Percentiles rank a stretch among this genome's conserved stretches.
These are phyloP conservation scores for Zoanthus solanderi DNA, from an alignment of 92 coral and sea anemone species.

Conservation along the genomic window DNA sequence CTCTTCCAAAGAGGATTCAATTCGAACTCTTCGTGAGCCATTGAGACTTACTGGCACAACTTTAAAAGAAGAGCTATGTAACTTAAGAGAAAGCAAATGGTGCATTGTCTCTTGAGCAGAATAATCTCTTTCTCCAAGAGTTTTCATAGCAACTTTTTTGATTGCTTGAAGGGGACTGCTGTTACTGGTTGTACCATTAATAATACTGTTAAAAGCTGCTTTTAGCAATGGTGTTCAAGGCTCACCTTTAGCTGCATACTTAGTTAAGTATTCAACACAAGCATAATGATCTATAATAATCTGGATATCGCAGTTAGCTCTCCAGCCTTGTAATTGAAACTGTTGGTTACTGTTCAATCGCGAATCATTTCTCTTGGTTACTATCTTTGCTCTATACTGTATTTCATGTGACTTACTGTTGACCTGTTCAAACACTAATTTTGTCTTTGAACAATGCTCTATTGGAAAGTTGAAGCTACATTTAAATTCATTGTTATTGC, in stretches of 20 bases:
- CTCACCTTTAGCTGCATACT: constrained; percentile 49
- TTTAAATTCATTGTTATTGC: constrained; percentile 53
- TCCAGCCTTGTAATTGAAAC: constrained; percentile 64
- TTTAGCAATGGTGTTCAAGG: constrained; percentile 45
- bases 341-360: constrained; percentile 67
- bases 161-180: constrained; percentile 46
- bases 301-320: constrained; percentile 62
- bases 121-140: constrained; percentile 39
- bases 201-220: constrained; percentile 36
- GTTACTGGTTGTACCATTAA: constrained; percentile 17
- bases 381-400: constrained; percentile 63
- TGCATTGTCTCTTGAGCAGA: constrained; percentile 12
- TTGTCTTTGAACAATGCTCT: constrained; percentile 43
- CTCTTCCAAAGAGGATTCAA: not conserved
- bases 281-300: constrained; percentile 11
- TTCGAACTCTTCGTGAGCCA: constrained; percentile 9
- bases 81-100: not conserved
- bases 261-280: constrained; percentile 28
- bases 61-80: not conserved
- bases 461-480: constrained; percentile 64
- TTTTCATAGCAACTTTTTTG: constrained; percentile 27
- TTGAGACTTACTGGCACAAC: constrained; percentile 6
- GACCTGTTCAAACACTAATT: constrained; percentile 56
- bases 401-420: constrained; percentile 37
- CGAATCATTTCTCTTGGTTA: constrained; percentile 58